Evolutionary conservation across 2,113 vertebrate genomes (phyloP), one percentile per base, ranked within the genome.

Genomic region (Chaetorhynchus papuensis): DNA sequence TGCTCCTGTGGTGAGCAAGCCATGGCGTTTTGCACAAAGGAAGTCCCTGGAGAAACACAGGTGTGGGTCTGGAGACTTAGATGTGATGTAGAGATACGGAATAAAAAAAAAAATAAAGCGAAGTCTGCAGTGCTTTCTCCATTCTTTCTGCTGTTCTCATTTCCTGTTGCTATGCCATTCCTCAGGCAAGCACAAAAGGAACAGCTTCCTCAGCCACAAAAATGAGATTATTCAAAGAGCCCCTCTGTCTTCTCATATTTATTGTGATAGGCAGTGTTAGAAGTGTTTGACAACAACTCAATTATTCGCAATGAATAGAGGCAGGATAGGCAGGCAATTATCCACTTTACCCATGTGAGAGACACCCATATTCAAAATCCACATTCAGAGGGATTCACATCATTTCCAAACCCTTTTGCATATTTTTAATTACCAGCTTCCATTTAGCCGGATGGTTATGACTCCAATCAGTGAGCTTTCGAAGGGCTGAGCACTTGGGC

Each of bases 281-380:
- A 96, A 97, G 81, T 96, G 96, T 96, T 97, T 96, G 96, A 96
- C 96, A 96, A 96, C 96, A 97, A 94, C 96, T 97, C 96, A 96
- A 94, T 97, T 97, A 96, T 93, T 90, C 7, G 1, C 91, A 66
- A 72, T 94, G 94, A 96, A 96, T 96, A 85, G 96, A 79, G 80
- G 91, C 66, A 79, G 93, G 94, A 94, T 69, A 92, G 94, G 94
- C 94, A 96, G 87, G 95, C 95, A 97, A 97, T 97, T 97, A 97
- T 92, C 93, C 93, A 96, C 93, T 97, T 96, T 50, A 90, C 72
- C 96, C 96, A 31, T 92, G 60, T 90, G 92, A 95, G 85, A 97
- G 88, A 96, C 92, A 93, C 88, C 88, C 92, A 54, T 96, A 93
- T 93, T 97, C 96, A 94, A 82, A 83, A 96, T 60, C 90, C 88